These are phyloP conservation scores for Pipistrellus pygmaeus DNA, from an alignment of 2,797 vertebrate genomes.

Conservation along the genomic window DNA sequence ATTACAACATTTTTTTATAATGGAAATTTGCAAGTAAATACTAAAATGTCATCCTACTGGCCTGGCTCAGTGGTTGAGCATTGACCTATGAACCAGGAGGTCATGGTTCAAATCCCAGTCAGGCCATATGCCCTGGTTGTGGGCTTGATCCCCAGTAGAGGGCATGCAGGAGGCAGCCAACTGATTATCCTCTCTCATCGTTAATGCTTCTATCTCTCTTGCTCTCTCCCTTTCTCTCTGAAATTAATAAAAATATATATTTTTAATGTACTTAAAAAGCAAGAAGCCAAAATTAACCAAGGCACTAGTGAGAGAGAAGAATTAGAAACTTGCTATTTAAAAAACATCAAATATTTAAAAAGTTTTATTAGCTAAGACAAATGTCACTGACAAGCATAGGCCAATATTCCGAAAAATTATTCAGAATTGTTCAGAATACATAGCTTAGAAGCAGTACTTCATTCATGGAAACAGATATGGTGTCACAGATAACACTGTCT, in stretches of 20 bases:
- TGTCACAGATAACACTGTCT: neutral
- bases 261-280: neutral
- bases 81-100: no score
- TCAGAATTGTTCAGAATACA: neutral
- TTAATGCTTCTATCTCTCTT: no score
- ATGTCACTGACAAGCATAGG: neutral
- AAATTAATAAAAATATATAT: no score
- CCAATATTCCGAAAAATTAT: neutral
- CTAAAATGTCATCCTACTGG: neutral
- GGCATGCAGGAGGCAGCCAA: no score
- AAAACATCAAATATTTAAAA: neutral
- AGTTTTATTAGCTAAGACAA: neutral
- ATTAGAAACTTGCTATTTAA: neutral
- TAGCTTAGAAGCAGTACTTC: neutral
- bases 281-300: neutral
- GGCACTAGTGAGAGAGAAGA: neutral
- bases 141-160: no score
- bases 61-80: no score
- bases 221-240: no score
- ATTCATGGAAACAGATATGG: neutral
- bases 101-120: no score
- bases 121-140: no score
- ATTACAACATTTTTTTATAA: no score
- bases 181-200: no score
- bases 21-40: neutral